Base-by-base conservation (phyloP, 2,797 vertebrate genomes). In the Serranus cabrilla region DNA sequence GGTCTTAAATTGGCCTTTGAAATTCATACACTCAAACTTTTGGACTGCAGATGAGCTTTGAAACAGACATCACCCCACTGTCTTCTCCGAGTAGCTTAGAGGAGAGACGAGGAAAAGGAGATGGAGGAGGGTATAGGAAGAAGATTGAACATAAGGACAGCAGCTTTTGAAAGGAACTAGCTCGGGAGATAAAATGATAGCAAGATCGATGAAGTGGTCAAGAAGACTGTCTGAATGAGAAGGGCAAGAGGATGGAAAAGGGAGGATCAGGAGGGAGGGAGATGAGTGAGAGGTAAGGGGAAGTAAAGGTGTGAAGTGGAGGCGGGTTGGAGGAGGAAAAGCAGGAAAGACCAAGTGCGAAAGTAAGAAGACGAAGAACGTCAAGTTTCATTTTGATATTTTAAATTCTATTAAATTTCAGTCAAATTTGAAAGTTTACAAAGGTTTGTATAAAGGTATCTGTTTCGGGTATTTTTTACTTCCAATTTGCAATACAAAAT, bases 1-100 rank as follows among this genome's bases (percentile, higher is more conserved):
- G 59, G 40, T 69, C 56, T 57, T 66, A 51, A 76, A 66, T 81
- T 76, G 55, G 49, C 67, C 66, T 78, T 78, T 74, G 60, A 68
- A 71, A 54, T 80, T 50, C 57, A 80, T 55, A 47, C 37, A 54
- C 18, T 62, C 43, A 45, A 62, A 56, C 57, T 45, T 50, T 43
- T 58, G 27, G 56, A 71, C 40, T 62, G 31, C 72, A 49, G 61
- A 23, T 4, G 2, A 58, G 68, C 43, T 81, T 61, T 11, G 11
- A 71, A 76, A 64, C 11, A 17, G 59, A 40, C 18, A 31, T 50
- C 20, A 42, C 58, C 31, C 57, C 25, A 34, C 2, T 14, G 17
- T 74, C 37, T 21, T 62, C 37, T 43, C 55, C 3, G 0, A 10
- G 47, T 31, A 57, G 42, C 57, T 51, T 23, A 34, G 31, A 55